Percentiles rank a stretch among this genome's conserved stretches.
Evolutionary conservation across 2,113 vertebrate genomes (phyloP).

Genomic region (Engystomops pustulosus): DNA sequence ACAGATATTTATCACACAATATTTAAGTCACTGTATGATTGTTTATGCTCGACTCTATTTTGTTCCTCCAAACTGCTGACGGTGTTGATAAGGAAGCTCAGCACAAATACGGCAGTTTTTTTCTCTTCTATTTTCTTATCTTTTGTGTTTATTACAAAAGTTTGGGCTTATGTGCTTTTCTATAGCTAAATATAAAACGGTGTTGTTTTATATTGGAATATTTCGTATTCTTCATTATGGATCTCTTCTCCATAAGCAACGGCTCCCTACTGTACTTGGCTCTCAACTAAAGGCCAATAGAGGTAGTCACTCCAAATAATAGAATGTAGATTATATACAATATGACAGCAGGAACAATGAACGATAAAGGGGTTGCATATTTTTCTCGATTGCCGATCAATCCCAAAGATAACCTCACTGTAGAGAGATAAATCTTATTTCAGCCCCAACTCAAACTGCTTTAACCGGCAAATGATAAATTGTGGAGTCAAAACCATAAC

Average conservation of each 20-base stretch:
- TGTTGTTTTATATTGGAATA: background rate
- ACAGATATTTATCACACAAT: conserved; percentile 48
- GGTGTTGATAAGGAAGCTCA: conserved; percentile 15
- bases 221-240: background rate
- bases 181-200: no score
- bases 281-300: background rate
- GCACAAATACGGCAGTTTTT: conserved; percentile 10
- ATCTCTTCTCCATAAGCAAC: no score
- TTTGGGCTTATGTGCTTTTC: background rate
- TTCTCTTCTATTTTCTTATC: conserved; percentile 13
- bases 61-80: conserved; percentile 26
- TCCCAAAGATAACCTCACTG: background rate
- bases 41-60: background rate
- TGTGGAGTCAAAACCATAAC: no score
- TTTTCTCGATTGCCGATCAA: background rate
- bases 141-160: background rate
- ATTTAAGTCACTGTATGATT: conserved; percentile 36
- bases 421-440: no score
- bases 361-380: background rate
- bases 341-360: background rate
- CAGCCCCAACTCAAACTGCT: no score
- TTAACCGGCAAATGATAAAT: no score
- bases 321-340: background rate
- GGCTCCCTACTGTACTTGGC: background rate
- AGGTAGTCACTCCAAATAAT: background rate